Conservation (phyloP, 2,113 vertebrate genomes). For the Damaliscus lunatus region DNA sequence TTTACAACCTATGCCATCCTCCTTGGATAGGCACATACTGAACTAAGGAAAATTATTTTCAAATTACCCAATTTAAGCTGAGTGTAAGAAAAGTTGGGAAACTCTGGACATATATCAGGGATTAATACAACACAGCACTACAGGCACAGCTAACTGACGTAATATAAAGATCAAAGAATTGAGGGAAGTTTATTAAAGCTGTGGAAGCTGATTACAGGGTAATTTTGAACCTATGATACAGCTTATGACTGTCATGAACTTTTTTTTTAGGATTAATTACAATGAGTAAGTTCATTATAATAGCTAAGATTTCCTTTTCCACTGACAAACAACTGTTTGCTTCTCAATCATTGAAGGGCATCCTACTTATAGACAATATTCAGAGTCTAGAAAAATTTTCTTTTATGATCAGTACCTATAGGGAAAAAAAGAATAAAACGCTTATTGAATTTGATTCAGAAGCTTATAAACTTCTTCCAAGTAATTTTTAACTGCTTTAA, state of each 20-base stretch:
- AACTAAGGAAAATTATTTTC: conserved; percentile 14
- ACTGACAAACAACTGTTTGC: neutral
- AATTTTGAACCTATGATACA: neutral
- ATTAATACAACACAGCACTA: neutral
- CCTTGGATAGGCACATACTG: neutral
- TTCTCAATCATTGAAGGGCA: neutral
- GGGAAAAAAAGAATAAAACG: neutral
- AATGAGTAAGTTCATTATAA: neutral
- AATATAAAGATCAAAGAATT: neutral
- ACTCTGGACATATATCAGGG: neutral
- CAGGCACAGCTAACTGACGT: neutral
- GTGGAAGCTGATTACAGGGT: neutral
- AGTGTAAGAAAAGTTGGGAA: neutral
- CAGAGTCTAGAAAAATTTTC: neutral
- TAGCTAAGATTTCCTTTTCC: neutral
- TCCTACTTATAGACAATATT: neutral
- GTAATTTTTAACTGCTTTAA: neutral
- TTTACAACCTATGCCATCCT: neutral
- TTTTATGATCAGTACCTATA: neutral
- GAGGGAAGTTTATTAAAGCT: neutral
- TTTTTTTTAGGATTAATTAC: neutral
- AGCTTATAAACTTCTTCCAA: conserved; percentile 2
- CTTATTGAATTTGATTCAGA: neutral
- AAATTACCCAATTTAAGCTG: conserved; percentile 18
- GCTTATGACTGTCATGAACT: neutral